phyloP scores from a whole-genome alignment of 2,888 invertebrate genomes.

The Clostera curtula region DNA sequence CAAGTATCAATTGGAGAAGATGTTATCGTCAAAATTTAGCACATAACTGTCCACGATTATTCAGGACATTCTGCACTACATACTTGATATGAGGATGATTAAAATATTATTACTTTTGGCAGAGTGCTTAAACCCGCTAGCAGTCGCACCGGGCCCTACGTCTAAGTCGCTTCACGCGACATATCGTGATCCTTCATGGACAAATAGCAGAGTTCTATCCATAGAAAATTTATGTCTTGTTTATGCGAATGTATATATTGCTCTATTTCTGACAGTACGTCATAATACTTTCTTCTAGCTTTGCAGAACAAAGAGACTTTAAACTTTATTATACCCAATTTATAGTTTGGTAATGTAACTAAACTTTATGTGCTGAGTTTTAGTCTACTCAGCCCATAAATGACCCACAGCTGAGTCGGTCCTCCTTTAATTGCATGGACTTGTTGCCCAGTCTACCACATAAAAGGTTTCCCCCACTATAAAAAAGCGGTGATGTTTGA shows the following conservation, averaged over 20 bases:
- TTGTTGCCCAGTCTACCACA: too few relatives aligned
- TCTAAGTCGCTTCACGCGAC: slow-evolving; percentile 44
- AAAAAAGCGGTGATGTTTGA: too few relatives aligned
- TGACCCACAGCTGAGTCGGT: too few relatives aligned
- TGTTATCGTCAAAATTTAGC: too few relatives aligned
- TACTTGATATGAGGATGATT: too few relatives aligned
- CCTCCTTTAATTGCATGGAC: too few relatives aligned
- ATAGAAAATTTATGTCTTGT: slow-evolving; percentile 39
- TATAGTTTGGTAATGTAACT: background rate
- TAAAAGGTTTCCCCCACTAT: too few relatives aligned
- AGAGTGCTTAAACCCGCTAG: slow-evolving; percentile 15
- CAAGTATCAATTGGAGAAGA: too few relatives aligned
- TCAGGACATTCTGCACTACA: too few relatives aligned
- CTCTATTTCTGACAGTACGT: slow-evolving; percentile 23
- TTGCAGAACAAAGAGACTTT: background rate
- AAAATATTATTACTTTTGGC: background rate
- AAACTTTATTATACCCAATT: too few relatives aligned
- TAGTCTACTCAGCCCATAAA: background rate
- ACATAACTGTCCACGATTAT: too few relatives aligned
- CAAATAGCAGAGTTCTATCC: slow-evolving; percentile 29
- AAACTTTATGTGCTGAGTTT: background rate
- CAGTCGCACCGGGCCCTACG: slow-evolving; percentile 24
- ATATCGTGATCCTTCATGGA: slow-evolving; percentile 32
- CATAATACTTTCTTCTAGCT: background rate
- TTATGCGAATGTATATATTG: slow-evolving; percentile 23